phyloP scores from a whole-genome alignment of 2,888 invertebrate genomes.

The Clusia tigrina region DNA sequence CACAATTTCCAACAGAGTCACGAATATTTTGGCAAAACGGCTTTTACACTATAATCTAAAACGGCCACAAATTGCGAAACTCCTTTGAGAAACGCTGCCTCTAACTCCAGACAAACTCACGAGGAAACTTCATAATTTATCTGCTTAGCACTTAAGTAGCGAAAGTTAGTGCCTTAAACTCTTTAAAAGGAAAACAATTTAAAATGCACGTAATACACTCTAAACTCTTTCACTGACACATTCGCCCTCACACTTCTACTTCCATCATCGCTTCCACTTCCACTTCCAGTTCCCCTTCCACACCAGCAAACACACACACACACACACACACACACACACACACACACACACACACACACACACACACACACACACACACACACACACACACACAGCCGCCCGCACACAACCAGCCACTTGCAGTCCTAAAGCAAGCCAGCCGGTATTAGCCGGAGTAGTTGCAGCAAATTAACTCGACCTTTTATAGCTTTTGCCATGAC shows the following conservation, averaged over 20 bases:
- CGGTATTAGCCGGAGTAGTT: slow-evolving; percentile 3
- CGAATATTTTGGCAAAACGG: too few species aligned
- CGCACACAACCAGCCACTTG: neutral
- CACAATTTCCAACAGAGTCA: too few species aligned
- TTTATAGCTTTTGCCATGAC: neutral
- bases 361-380: slow-evolving; percentile 13
- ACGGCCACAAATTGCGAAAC: too few species aligned
- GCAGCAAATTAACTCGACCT: slow-evolving; percentile 9
- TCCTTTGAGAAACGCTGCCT: neutral
- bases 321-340: too few species aligned
- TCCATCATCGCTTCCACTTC: neutral
- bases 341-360: too few species aligned
- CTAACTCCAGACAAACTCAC: neutral
- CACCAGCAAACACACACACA: too few species aligned
- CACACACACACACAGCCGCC: slow-evolving; percentile 13
- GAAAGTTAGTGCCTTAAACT: neutral
- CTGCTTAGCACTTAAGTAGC: slow-evolving; percentile 4
- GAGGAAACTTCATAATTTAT: too few species aligned
- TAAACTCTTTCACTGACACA: too few species aligned
- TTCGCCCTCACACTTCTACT: neutral
- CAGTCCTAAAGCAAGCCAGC: neutral
- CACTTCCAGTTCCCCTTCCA: neutral
- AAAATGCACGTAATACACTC: neutral
- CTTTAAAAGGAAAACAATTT: neutral
- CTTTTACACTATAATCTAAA: too few species aligned